Percentiles rank a stretch among this genome's conserved stretches.
These are phyloP conservation scores for Aphidius colemani DNA, from an alignment of 2,888 invertebrate genomes.

Conservation along the genomic window DNA sequence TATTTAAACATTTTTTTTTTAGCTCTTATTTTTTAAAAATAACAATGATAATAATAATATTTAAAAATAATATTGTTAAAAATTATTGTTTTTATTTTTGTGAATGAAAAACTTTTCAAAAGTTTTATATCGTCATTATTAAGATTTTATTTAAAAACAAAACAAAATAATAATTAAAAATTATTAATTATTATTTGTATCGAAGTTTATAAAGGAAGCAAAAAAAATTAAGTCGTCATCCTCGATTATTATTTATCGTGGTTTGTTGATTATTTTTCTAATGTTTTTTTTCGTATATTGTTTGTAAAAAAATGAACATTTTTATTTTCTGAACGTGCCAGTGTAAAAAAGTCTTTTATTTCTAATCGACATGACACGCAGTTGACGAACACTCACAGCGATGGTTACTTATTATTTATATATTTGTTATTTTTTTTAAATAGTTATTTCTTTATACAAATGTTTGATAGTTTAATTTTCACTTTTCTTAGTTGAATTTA, in stretches of 20 bases:
- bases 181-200: constrained; percentile 10
- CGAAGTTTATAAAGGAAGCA: constrained; percentile 23
- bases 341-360: background rate
- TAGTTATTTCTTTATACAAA: constrained; percentile 17
- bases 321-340: constrained; percentile 1
- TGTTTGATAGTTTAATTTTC: constrained; percentile 15
- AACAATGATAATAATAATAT: background rate
- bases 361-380: constrained; percentile 21
- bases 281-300: background rate
- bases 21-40: constrained; percentile 14
- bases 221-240: constrained; percentile 23
- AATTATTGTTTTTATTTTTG: constrained; percentile 26
- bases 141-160: background rate
- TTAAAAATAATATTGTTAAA: constrained; percentile 4
- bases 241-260: constrained; percentile 23
- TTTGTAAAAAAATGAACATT: constrained; percentile 17
- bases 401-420: constrained; percentile 20
- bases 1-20: constrained; percentile 28
- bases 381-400: constrained; percentile 36
- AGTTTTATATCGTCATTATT: too few relatives aligned
- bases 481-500: constrained; percentile 27
- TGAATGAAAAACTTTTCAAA: background rate
- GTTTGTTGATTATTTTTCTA: constrained; percentile 14
- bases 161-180: background rate
- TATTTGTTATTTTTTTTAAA: constrained; percentile 6